Percentiles rank a stretch among this genome's conserved stretches.
Evolutionary conservation across 2,797 vertebrate species (phyloP).

Genomic region (Protosalanx chinensis): DNA sequence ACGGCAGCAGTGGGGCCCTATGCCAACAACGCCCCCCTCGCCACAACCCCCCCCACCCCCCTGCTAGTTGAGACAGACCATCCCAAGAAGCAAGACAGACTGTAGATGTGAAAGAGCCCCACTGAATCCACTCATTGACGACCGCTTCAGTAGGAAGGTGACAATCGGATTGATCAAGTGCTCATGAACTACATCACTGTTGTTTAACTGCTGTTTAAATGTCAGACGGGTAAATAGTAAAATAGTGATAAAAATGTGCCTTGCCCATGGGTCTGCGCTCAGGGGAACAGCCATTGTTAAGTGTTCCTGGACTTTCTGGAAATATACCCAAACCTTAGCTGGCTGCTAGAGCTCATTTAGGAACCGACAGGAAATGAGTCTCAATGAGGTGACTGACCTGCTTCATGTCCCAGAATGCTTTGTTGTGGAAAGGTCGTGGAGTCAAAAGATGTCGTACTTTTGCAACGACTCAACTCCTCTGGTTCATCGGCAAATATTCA

Average conservation of each 20-base stretch:
- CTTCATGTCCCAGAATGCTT: constrained; percentile 36
- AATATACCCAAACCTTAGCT: constrained; percentile 32
- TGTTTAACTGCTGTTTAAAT: background rate
- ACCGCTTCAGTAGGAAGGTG: background rate
- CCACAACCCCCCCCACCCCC: constrained; percentile 7
- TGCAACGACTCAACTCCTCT: constrained; percentile 16
- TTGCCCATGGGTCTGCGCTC: background rate
- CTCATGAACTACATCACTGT: background rate
- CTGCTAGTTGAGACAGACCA: constrained; percentile 54
- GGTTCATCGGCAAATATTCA: constrained; percentile 18
- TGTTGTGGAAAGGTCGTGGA: constrained; percentile 27
- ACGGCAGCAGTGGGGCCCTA: constrained; percentile 38
- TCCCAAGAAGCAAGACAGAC: constrained; percentile 44
- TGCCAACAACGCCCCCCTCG: constrained; percentile 36
- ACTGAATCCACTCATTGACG: constrained; percentile 16
- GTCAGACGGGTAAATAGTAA: too few relatives aligned
- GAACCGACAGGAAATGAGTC: constrained; percentile 54
- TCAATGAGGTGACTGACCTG: constrained; percentile 52
- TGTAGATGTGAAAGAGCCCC: constrained; percentile 18
- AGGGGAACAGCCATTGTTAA: constrained; percentile 8
- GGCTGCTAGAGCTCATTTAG: constrained; percentile 46
- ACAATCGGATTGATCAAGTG: background rate
- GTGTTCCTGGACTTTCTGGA: background rate
- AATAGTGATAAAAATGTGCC: too few relatives aligned
- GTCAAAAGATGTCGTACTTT: constrained; percentile 28